These are phyloP conservation scores for Spinus pinus DNA, from an alignment of 2,797 vertebrate species.

Conservation along the genomic window DNA sequence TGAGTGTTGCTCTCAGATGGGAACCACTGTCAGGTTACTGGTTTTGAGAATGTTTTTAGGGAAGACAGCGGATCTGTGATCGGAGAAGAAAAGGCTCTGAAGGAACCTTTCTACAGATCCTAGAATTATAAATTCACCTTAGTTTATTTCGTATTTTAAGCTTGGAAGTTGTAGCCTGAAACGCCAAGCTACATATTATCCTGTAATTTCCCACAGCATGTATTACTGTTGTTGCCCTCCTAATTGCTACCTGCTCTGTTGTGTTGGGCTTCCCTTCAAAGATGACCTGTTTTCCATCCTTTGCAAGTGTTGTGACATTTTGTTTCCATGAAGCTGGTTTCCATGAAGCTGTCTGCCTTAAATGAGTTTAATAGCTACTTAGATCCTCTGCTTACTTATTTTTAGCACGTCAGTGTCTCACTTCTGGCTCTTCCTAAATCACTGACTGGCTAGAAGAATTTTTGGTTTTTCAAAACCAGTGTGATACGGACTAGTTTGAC, in stretches of 20 bases:
- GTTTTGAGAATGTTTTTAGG: background rate
- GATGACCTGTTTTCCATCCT: background rate
- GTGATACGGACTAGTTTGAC: background rate
- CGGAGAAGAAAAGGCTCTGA: background rate
- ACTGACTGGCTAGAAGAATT: background rate
- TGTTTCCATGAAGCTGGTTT: background rate
- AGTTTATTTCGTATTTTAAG: slow-evolving; percentile 27
- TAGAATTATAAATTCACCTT: slow-evolving; percentile 13
- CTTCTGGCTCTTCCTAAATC: background rate
- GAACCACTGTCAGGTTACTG: background rate
- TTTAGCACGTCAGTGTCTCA: background rate
- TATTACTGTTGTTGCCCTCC: background rate
- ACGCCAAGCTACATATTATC: background rate
- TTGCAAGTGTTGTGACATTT: background rate
- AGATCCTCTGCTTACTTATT: background rate
- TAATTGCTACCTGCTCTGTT: background rate
- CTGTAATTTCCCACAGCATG: background rate
- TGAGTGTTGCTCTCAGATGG: background rate
- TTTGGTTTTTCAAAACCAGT: background rate
- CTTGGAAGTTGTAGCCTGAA: slow-evolving; percentile 20
- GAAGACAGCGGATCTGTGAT: background rate
- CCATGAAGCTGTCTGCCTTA: background rate
- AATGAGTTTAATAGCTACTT: background rate
- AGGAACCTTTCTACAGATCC: background rate
- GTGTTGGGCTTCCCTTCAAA: background rate